phyloP scores from a whole-genome alignment of 2,888 invertebrate genomes.

The Byasa hedistus region DNA sequence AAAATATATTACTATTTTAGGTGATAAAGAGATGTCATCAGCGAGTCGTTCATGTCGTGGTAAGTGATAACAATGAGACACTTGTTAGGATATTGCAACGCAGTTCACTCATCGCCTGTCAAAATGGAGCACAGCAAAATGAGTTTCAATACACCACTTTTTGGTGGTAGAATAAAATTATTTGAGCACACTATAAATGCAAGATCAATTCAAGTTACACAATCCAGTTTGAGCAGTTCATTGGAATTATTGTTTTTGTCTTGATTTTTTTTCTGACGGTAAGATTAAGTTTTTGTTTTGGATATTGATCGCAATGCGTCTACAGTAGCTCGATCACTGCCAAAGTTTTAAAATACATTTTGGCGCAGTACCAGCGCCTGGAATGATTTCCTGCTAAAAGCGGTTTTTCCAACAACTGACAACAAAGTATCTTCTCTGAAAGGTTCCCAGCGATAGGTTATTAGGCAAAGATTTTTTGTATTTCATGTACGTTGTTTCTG shows the following conservation, averaged over 20 bases:
- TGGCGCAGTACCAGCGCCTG: conserved; percentile 20
- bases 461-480: not conserved
- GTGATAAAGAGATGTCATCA: no score
- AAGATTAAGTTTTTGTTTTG: conserved; percentile 5
- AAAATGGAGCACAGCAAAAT: no score
- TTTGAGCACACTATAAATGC: no score
- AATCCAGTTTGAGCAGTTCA: not conserved
- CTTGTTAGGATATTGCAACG: no score
- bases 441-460: not conserved
- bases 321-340: conserved; percentile 17
- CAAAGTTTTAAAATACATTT: conserved; percentile 25
- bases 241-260: not conserved
- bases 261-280: not conserved
- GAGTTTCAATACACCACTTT: no score
- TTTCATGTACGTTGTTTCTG: not conserved
- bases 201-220: no score
- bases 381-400: conserved; percentile 16
- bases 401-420: conserved; percentile 5
- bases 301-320: conserved; percentile 23
- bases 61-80: no score
- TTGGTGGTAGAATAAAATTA: no score
- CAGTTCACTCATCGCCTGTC: no score
- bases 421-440: not conserved
- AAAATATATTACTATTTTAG: no score
- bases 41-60: no score